Evolutionary conservation across 1,140 invertebrate genomes (phyloP), one percentile per base, ranked within the genome.

Genomic region (Drosophila setifemur): DNA sequence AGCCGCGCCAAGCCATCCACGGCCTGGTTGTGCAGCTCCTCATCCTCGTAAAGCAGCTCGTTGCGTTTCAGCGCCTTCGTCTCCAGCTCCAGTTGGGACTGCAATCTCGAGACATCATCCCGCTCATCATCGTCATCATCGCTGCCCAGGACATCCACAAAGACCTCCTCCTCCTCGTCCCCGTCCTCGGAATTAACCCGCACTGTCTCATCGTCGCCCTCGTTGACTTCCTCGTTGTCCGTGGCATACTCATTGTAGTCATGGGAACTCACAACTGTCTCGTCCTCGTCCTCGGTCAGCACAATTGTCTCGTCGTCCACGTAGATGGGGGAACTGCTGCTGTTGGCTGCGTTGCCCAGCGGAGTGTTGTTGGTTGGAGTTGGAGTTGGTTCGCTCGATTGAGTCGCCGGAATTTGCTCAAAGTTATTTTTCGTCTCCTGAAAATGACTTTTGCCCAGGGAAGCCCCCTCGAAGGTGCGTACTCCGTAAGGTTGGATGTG

Each of bases 381-480:
- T 12, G n/a, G n/a, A n/a, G n/a, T 18, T 12, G 11, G 4, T 47
- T 61, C 78, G 70, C 75, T 87, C 73, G 57, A 83, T 88, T 89
- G 88, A 89, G 76, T 88, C 67, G 74, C 60, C 55, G 88, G 71
- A 71, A 89, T 89, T 78, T 86, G 76, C 61, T 72, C 68, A 75
- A 86, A 89, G 76, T 64, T 78, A 60, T 69, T 86, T 69, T 78
- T 87, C 16, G 61, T 91, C 89, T 33, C 90, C 90, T 79, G 91
- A 91, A 63, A 91, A 91, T 89, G 90, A 90, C 53, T 92, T 91
- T 71, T 91, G 37, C 71, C 71, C 57, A 73, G 78, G 49, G 40
- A 25, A 19, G 44, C 45, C 3, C 52, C 78, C 33, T 83, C 79
- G 7, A 71, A 71, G 29, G 31, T 49, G 14, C 78, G 50, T 31